Evolutionary conservation across 2,888 invertebrate genomes (phyloP), one percentile per base, ranked within the genome.

Genomic region (Elgonia sp.): DNA sequence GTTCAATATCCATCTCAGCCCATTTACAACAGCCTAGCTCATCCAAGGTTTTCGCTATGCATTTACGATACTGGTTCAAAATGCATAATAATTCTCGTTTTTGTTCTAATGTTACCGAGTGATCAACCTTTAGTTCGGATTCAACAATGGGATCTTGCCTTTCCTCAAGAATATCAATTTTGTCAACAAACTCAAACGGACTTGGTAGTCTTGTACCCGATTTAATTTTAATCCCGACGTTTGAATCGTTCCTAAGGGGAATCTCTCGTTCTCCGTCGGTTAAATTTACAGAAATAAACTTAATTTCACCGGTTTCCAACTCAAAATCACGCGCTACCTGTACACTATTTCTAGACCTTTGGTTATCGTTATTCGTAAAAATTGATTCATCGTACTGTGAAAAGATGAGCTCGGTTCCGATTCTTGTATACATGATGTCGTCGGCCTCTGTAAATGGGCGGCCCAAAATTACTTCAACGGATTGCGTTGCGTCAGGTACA

Each of bases 1-100:
- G 55, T 69, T 80, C 55, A 40, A 87, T 87, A n/a, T 87, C 87
- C 84, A 84, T 87, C 16, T 50, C 20, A 0, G 75, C 50, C 18
- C 60, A 14, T 5, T 39, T 55, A 37, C 57, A 57, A 46, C 72
- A 81, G 1, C 81, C 81, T 12, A 80, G n/a, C 42, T 80, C 80
- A 18, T 20, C n/a, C 0, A 80, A 8, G 18, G 29, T 53, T 18
- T 60, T 37, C 7, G 69, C 69, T 0, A 80, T 18, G 69, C 70
- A 80, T 6, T 18, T n/a, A 12, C 72, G 40, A 62, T 69, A 81
- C 29, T 70, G 29, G 72, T 72, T 81, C 6, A 81, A 40, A 5
- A 60, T 57, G 1, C 14, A 16, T 21, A 57, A 14, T 29, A 81
- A 39, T 60, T 81, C 29, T 8, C 20, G 10, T n/a, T 20, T 80